Evolutionary conservation across 2,797 vertebrate genomes (phyloP), one percentile per base, ranked within the genome.

Genomic region (Artibeus lituratus): DNA sequence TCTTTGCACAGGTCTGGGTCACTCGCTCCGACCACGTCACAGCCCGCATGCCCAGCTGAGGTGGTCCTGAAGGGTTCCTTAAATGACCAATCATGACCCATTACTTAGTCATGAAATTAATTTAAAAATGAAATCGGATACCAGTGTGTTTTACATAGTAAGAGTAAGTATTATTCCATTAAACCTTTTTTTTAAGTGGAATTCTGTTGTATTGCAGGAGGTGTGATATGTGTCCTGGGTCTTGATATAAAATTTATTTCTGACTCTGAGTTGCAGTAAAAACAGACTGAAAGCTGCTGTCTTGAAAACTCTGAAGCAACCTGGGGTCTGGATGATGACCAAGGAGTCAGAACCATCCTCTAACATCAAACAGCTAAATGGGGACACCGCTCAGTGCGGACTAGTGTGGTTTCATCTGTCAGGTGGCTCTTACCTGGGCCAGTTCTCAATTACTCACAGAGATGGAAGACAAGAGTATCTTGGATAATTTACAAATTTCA

Each of bases 201-300:
- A 1, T 4, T 82, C 39, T 53, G 2, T 35, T 65, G 8, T 67
- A 29, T 55, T 26, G 4, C 4, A 18, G 18, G 29, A 49, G 42
- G 3, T 65, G 5, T 73, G 29, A 8, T 22, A 10, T 51, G 18
- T 90, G 6, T 91, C 24, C 57, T 92, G 47, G 42, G 14, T 90
- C 70, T 82, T 92, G 42, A 86, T 72, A 22, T 59, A 78, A 94
- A 94, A 92, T 91, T 95, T 92, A 83, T 94, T 95, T 94, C 51
- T 90, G 82, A 42, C 18, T 92, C 35, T 73, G 62, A 16, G 24
- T 84, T 89, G 35, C 21, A 67, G 82, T 67, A 59, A 67, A 87
- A 93, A n/a, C 29, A 74, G 26, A 35, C 53, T 80, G 73, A 86
- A 96, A 72, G 19, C 77, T 85, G 10, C 55, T 93, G 18, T 85